Conservation (phyloP, 2,888 invertebrate species). For the Invenusta paracnida region DNA sequence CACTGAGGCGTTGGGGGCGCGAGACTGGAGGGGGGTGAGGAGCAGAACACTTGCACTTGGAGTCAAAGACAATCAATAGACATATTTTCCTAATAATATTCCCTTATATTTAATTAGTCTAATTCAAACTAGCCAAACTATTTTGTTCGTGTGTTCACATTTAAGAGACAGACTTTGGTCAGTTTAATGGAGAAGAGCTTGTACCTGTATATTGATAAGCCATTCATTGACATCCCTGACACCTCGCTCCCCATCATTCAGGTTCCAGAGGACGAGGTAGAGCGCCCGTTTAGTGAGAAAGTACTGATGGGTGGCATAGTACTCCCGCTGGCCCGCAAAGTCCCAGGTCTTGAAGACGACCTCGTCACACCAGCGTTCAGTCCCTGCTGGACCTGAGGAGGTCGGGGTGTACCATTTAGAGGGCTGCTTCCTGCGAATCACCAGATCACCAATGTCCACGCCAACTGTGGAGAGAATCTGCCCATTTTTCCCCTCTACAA, state of each 20-base stretch:
- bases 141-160: no score
- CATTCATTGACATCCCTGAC: conserved; percentile 84
- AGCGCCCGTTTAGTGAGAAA: conserved; percentile 88
- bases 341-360: neutral
- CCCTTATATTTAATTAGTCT: no score
- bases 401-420: conserved; percentile 71
- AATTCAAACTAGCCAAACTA: no score
- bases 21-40: conserved; percentile 61
- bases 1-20: conserved; percentile 91
- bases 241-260: conserved; percentile 82
- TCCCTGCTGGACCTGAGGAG: conserved; percentile 63
- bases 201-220: conserved; percentile 83
- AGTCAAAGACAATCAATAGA: no score
- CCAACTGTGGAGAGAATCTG: conserved; percentile 89
- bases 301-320: conserved; percentile 97
- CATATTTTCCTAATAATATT: no score
- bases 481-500: conserved; percentile 59
- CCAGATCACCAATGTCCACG: conserved; percentile 92
- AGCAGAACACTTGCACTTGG: no score
- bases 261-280: conserved; percentile 89
- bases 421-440: conserved; percentile 65
- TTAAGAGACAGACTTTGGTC: no score
- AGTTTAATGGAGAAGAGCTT: no score
- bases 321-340: conserved; percentile 68
- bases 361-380: neutral